Conservation (phyloP, 2,888 invertebrate species). For the Hetaerina titia region DNA sequence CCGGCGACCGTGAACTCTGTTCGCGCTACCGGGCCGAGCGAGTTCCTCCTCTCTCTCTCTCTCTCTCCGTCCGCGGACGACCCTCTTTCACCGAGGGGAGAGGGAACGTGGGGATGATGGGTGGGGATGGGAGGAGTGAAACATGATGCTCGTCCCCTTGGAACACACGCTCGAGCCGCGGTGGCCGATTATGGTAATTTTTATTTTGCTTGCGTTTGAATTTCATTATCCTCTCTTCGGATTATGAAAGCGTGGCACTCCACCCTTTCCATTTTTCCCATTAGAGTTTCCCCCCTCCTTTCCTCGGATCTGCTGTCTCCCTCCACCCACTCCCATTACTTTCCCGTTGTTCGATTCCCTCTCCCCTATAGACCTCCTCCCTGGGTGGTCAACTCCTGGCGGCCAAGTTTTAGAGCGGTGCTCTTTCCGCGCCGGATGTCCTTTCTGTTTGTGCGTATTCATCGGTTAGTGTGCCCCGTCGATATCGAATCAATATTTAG, state of each 20-base stretch:
- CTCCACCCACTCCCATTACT: not conserved
- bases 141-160: not conserved
- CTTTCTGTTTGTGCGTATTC: not conserved
- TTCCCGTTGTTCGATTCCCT: not conserved
- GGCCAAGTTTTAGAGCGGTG: not conserved
- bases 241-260: not conserved
- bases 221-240: constrained; percentile 48
- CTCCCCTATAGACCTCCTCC: not conserved
- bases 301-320: not conserved
- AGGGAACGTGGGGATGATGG: not conserved
- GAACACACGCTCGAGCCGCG: not conserved
- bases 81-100: not conserved
- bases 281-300: not conserved
- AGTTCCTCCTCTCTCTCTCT: not conserved
- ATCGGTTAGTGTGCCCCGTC: not conserved
- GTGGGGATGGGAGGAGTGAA: not conserved
- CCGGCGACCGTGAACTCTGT: not conserved
- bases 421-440: not conserved
- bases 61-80: not conserved
- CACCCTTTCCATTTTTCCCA: not conserved
- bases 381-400: not conserved
- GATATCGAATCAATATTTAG: not conserved
- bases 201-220: constrained; percentile 60
- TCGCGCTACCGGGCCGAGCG: not conserved
- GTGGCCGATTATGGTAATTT: constrained; percentile 61